Conservation (phyloP, 2,888 invertebrate species). For the Kuschelorhynchus macadamiae region DNA sequence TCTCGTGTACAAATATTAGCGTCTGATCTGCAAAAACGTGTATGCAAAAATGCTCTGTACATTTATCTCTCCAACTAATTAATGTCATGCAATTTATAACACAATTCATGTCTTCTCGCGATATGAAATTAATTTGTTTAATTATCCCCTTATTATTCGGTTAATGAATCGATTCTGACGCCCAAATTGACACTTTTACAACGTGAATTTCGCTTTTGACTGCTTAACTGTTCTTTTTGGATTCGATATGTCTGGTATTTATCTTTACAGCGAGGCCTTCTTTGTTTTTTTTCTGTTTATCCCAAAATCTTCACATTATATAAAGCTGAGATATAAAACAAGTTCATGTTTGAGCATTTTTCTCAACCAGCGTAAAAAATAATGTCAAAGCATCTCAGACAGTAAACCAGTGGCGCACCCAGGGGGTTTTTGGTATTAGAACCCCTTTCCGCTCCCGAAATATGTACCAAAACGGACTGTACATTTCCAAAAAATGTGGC, state of each 20-base stretch:
- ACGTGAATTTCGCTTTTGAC: slow-evolving; percentile 35
- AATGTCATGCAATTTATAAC: slow-evolving; percentile 46
- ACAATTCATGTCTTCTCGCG: slow-evolving; percentile 41
- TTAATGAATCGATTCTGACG: slow-evolving; percentile 42
- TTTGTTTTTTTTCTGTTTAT: slow-evolving; percentile 1
- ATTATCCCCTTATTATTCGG: slow-evolving; percentile 44
- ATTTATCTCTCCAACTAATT: slow-evolving; percentile 39
- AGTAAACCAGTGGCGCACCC: no score
- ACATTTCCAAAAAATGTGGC: no score
- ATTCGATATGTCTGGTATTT: slow-evolving; percentile 15
- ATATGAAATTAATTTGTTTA: slow-evolving; percentile 48
- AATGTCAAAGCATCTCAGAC: no score
- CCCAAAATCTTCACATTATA: no score
- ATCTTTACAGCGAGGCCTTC: slow-evolving; percentile 2
- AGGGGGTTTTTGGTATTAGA: no score
- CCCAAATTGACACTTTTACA: slow-evolving; percentile 43
- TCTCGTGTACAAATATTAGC: no score
- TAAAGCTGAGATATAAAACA: no score
- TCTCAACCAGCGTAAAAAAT: no score
- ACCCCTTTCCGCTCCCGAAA: no score
- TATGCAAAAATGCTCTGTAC: slow-evolving; percentile 27
- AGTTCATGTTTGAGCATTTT: no score
- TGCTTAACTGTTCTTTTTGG: slow-evolving; percentile 25
- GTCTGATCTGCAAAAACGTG: background rate
- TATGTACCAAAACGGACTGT: no score